phyloP scores from a whole-genome alignment of 35 echinoderm and acorn worm genomes.

The Heliocidaris erythrogramma region DNA sequence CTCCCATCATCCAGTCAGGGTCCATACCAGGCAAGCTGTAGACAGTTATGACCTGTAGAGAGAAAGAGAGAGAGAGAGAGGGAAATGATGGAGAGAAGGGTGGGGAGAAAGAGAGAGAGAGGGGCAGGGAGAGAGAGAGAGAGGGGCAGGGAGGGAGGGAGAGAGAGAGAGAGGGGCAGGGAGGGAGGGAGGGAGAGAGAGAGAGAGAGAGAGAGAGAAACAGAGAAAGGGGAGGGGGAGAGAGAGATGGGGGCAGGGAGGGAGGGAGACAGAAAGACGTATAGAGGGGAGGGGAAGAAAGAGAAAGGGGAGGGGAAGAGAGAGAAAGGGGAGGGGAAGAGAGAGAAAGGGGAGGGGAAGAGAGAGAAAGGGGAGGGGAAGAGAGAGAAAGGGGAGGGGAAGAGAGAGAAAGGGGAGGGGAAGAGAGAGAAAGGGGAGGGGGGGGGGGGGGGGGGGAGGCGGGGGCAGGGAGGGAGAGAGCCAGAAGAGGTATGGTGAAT shows the following conservation, averaged over 20 bases:
- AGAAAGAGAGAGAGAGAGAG: background rate
- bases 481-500: background rate
- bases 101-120: background rate
- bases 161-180: background rate
- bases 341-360: background rate
- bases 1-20: constrained; percentile 97
- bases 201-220: background rate
- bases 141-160: background rate
- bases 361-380: background rate
- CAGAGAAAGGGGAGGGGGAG: background rate
- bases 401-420: background rate
- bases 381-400: background rate
- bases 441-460: background rate
- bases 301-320: background rate
- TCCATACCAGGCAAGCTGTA: constrained; percentile 93
- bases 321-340: background rate
- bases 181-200: background rate
- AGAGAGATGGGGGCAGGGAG: background rate
- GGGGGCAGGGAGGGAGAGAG: background rate
- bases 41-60: constrained; percentile 80
- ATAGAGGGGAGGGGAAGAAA: background rate
- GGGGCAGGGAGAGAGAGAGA: background rate
- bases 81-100: background rate
- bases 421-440: background rate
- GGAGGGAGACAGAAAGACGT: background rate